A percentile compares a stretch with the other conserved stretches of the same genome.
Conservation (phyloP, 1,140 invertebrate species). For the Conus betulinus region DNA sequence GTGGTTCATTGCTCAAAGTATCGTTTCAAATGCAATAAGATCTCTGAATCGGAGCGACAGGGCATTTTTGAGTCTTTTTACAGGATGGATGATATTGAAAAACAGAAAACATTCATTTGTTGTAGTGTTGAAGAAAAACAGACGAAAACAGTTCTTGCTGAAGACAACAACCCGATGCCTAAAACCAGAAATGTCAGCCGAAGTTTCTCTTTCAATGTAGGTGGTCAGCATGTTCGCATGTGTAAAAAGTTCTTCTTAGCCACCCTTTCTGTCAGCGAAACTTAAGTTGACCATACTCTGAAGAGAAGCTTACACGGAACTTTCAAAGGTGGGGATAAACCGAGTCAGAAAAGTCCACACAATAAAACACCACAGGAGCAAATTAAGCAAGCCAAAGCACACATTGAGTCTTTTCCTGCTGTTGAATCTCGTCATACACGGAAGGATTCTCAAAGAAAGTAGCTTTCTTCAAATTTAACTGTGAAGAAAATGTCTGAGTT, state of each 20-base stretch:
- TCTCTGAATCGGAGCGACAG: background rate
- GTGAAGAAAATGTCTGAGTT: background rate
- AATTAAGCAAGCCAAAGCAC: background rate
- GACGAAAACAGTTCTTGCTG: background rate
- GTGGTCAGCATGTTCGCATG: background rate
- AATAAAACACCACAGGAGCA: background rate
- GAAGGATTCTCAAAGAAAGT: background rate
- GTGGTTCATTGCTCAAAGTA: background rate
- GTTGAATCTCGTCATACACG: background rate
- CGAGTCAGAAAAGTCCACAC: background rate
- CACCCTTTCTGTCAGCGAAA: background rate
- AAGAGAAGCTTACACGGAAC: background rate
- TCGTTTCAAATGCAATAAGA: background rate
- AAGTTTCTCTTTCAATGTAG: background rate
- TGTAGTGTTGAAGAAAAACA: background rate
- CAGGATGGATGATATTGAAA: background rate
- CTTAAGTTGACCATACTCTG: background rate
- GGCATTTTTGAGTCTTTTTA: background rate
- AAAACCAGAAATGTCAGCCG: background rate
- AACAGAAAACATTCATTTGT: background rate
- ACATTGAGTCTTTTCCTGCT: background rate
- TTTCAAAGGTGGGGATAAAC: background rate
- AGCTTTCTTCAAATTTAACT: background rate
- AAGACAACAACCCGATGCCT: background rate
- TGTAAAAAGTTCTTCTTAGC: background rate